Conservation (phyloP, 2,113 vertebrate species). For the Lampris megalopsis region DNA sequence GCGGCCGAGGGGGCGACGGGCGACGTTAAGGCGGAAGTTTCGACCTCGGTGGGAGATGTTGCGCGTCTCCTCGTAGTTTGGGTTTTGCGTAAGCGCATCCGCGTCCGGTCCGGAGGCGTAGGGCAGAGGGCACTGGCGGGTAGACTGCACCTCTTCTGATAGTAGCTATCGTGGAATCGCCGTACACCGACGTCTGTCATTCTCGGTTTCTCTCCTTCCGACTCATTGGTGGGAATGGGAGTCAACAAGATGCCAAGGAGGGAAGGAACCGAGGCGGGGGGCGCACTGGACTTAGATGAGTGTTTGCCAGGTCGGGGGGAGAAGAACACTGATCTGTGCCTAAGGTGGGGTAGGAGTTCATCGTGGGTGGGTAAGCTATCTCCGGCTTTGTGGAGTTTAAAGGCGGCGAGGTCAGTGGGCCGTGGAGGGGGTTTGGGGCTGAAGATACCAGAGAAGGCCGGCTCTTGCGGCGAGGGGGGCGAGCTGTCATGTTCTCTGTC, state of each 20-base stretch:
- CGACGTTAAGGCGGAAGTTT: not conserved
- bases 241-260: constrained; percentile 66
- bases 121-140: constrained; percentile 70
- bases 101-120: constrained; percentile 59
- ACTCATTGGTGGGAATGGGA: constrained; percentile 44
- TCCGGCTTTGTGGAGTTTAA: not conserved
- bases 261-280: constrained; percentile 4
- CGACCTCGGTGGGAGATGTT: constrained; percentile 18
- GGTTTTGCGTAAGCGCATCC: constrained; percentile 56
- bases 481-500: constrained; percentile 58
- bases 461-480: not conserved
- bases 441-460: constrained; percentile 46
- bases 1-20: constrained; percentile 9
- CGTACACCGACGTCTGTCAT: constrained; percentile 37
- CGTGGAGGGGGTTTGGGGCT: constrained; percentile 44
- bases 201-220: constrained; percentile 14
- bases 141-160: constrained; percentile 79
- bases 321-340: constrained; percentile 9
- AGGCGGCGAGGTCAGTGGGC: constrained; percentile 3
- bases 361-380: constrained; percentile 1
- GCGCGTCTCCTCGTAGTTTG: constrained; percentile 47
- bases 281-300: not conserved
- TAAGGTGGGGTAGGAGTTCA: constrained; percentile 50
- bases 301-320: constrained; percentile 51
- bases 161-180: constrained; percentile 75